These are phyloP conservation scores for Eupsilia transversa DNA, from an alignment of 2,888 invertebrate genomes.

Conservation along the genomic window DNA sequence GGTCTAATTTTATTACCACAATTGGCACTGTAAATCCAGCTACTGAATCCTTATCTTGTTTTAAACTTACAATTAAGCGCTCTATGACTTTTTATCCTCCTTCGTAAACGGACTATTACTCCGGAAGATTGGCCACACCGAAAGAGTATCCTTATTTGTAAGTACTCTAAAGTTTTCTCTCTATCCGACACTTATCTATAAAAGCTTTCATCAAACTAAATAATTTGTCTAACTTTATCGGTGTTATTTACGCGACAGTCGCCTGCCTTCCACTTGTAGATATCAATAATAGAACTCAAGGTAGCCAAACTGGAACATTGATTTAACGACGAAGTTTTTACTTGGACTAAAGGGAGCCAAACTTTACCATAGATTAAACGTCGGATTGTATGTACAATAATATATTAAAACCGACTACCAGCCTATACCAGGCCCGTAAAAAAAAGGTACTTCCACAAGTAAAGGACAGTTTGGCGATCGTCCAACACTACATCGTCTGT, in stretches of 20 bases:
- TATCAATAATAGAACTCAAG: background rate
- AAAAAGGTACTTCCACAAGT: conserved; percentile 38
- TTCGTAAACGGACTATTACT: background rate
- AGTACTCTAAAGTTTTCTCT: background rate
- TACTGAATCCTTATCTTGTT: background rate
- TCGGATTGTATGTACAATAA: background rate
- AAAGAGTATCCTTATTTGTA: background rate
- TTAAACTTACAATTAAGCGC: background rate
- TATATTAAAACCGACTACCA: background rate
- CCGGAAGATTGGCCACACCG: no score
- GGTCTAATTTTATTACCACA: conserved; percentile 8
- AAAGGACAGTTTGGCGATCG: conserved; percentile 46
- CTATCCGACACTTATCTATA: background rate
- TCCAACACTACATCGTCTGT: conserved; percentile 34
- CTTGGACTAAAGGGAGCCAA: background rate
- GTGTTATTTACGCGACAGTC: background rate
- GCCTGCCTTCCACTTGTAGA: background rate
- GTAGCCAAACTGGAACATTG: background rate
- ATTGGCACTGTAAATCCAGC: conserved; percentile 15
- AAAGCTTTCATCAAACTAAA: conserved; percentile 2
- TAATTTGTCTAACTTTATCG: background rate
- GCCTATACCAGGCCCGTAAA: background rate
- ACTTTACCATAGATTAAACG: background rate
- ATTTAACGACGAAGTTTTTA: background rate
- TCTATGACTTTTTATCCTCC: background rate